Evolutionary conservation across 2,113 vertebrate genomes (phyloP).

Genomic region (Caretta caretta): DNA sequence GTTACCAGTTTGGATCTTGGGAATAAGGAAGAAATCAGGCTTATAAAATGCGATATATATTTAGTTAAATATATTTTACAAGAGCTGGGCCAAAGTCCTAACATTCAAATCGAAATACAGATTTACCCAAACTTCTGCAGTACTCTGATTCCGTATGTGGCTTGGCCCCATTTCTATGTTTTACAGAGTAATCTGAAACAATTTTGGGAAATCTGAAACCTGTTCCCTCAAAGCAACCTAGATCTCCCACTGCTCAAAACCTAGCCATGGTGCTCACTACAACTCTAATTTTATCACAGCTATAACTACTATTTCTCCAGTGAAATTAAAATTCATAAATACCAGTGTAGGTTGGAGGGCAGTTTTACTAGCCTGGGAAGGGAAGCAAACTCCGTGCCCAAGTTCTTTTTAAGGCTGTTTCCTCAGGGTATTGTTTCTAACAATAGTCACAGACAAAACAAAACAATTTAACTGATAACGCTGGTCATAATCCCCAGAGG

Average conservation of each 20-base stretch:
- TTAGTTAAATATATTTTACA: neutral
- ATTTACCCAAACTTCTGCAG: neutral
- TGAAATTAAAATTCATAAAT: neutral
- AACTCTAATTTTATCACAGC: neutral
- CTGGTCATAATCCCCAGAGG: neutral
- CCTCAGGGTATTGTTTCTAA: neutral
- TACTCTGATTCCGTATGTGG: neutral
- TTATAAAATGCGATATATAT: neutral
- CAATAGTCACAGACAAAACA: neutral
- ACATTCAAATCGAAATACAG: neutral
- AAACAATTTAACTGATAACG: neutral
- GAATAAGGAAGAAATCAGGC: neutral
- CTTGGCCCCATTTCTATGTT: neutral
- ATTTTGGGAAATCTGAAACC: neutral
- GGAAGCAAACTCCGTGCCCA: neutral
- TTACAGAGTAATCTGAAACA: neutral
- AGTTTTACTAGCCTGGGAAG: neutral
- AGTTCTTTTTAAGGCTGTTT: neutral
- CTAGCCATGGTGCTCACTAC: neutral
- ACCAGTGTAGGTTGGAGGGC: neutral
- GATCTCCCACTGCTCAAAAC: neutral
- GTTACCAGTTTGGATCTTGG: neutral
- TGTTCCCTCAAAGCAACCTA: neutral
- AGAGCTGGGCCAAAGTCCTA: neutral
- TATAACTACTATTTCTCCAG: neutral